phyloP scores from a whole-genome alignment of 2,888 invertebrate genomes.

The Stenurella melanura region DNA sequence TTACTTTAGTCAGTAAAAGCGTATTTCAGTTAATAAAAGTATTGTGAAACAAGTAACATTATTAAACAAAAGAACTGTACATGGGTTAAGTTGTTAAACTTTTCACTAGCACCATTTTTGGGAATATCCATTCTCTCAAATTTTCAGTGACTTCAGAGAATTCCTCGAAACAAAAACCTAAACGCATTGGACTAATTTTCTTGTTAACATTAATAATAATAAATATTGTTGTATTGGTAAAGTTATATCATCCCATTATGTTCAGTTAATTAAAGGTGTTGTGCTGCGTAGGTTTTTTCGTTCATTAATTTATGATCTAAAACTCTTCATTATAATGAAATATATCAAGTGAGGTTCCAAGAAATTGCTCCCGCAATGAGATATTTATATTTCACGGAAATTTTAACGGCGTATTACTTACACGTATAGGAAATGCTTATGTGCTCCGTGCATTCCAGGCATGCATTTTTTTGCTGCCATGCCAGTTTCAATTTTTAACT shows the following conservation, averaged over 20 bases:
- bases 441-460: conserved; percentile 21
- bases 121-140: too few relatives aligned
- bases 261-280: background rate
- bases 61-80: too few relatives aligned
- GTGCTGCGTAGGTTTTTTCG: conserved; percentile 5
- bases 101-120: too few relatives aligned
- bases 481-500: background rate
- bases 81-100: too few relatives aligned
- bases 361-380: conserved; percentile 26
- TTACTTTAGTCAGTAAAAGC: too few relatives aligned
- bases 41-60: too few relatives aligned
- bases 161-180: too few relatives aligned
- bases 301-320: conserved; percentile 1
- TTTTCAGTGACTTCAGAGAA: too few relatives aligned
- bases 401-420: conserved; percentile 12
- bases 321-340: conserved; percentile 14
- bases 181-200: too few relatives aligned
- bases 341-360: conserved; percentile 23
- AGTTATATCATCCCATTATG: background rate
- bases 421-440: conserved; percentile 14
- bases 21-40: too few relatives aligned
- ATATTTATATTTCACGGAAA: conserved; percentile 39
- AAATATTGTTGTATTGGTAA: background rate
- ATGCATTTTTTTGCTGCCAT: conserved; percentile 40
- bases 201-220: conserved; percentile 2